These are phyloP conservation scores for Cheirogaleus major DNA, from an alignment of 2,797 vertebrate species.

Conservation along the genomic window DNA sequence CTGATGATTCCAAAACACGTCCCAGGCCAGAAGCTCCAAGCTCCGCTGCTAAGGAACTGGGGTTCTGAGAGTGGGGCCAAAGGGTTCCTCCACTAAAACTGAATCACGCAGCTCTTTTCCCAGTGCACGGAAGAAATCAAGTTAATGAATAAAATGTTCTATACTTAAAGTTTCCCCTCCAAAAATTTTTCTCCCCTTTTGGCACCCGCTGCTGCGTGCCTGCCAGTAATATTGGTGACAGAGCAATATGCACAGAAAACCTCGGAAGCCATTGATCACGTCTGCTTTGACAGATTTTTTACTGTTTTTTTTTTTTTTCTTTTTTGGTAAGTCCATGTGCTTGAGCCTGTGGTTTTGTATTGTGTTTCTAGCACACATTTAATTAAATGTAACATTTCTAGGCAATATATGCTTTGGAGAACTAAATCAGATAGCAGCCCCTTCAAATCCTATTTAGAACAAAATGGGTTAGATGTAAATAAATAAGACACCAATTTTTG, in stretches of 20 bases:
- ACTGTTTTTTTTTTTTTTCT: background rate
- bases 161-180: background rate
- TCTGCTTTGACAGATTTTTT: background rate
- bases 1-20: too few relatives aligned
- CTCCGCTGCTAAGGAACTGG: background rate
- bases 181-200: background rate
- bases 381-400: constrained; percentile 32
- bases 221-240: background rate
- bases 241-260: background rate
- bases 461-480: background rate
- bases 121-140: background rate
- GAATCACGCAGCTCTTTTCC: background rate
- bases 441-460: background rate
- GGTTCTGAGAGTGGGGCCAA: background rate
- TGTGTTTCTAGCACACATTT: constrained; percentile 1
- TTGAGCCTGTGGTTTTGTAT: background rate
- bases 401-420: background rate
- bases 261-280: background rate
- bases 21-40: background rate
- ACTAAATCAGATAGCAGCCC: background rate
- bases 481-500: background rate
- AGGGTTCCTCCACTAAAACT: background rate
- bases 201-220: background rate
- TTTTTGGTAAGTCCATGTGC: background rate
- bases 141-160: background rate